phyloP scores from a whole-genome alignment of 1,140 invertebrate genomes.

The Hycleus cichorii region DNA sequence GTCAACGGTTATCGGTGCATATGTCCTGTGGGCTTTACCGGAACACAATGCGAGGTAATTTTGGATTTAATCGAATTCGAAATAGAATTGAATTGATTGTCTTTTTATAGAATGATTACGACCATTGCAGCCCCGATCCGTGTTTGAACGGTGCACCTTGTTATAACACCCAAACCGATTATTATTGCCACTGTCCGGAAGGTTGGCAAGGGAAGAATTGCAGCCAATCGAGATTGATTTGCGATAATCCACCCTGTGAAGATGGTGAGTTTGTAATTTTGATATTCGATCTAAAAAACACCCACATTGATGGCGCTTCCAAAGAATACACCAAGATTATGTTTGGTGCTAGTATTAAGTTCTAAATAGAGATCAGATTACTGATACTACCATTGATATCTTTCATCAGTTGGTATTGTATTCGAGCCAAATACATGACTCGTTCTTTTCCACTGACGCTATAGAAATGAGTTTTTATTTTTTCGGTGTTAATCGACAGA shows the following conservation, averaged over 20 bases:
- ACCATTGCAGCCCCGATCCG: conserved; percentile 75
- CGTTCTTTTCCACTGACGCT: background rate
- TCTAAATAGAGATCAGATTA: conserved; percentile 15
- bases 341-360: conserved; percentile 3
- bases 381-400: conserved; percentile 12
- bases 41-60: conserved; percentile 67
- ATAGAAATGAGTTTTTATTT: too few relatives aligned
- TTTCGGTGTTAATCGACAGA: too few relatives aligned
- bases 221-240: conserved; percentile 57
- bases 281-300: background rate
- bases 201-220: conserved; percentile 88
- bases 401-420: conserved; percentile 14
- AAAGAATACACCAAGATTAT: too few relatives aligned
- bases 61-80: background rate
- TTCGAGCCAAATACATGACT: conserved; percentile 10
- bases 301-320: background rate
- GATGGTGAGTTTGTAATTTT: conserved; percentile 37
- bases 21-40: conserved; percentile 74
- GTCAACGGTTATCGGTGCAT: conserved; percentile 76
- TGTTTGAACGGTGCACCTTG: conserved; percentile 74
- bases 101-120: conserved; percentile 62
- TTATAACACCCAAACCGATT: conserved; percentile 77
- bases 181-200: conserved; percentile 82
- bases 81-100: too few relatives aligned
- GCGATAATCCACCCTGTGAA: conserved; percentile 52